These are phyloP conservation scores for Eilema caniola DNA, from an alignment of 2,888 invertebrate species.

Conservation along the genomic window DNA sequence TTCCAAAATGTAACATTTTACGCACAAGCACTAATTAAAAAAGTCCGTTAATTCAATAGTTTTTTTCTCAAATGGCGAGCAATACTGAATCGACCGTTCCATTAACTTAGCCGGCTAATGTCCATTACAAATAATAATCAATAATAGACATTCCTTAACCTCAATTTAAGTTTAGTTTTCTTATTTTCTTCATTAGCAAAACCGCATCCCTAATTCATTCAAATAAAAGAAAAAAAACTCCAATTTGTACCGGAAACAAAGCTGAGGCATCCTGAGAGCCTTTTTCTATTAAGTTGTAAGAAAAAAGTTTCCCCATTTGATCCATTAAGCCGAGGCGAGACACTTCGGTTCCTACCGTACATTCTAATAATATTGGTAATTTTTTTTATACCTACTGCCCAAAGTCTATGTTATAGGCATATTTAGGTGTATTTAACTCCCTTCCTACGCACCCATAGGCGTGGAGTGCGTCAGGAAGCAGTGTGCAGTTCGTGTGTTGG, in stretches of 20 bases:
- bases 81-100: background rate
- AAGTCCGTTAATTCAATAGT: background rate
- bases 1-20: no score
- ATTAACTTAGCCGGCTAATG: no score
- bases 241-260: slow-evolving; percentile 64
- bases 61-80: background rate
- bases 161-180: background rate
- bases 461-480: background rate
- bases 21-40: no score
- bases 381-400: slow-evolving; percentile 5
- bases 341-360: slow-evolving; percentile 37
- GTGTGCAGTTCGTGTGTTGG: no score
- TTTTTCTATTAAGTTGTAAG: slow-evolving; percentile 61
- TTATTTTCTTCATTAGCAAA: slow-evolving; percentile 10
- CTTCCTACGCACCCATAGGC: background rate
- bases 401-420: background rate
- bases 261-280: slow-evolving; percentile 50
- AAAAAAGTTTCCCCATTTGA: slow-evolving; percentile 63
- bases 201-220: slow-evolving; percentile 54
- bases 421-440: background rate
- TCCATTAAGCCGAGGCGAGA: slow-evolving; percentile 52
- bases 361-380: slow-evolving; percentile 43
- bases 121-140: background rate
- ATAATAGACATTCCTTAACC: background rate
- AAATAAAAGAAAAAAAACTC: slow-evolving; percentile 55